Evolutionary conservation across 2,797 vertebrate genomes (phyloP), one percentile per base, ranked within the genome.

Genomic region (Sebastolobus altivelis): DNA sequence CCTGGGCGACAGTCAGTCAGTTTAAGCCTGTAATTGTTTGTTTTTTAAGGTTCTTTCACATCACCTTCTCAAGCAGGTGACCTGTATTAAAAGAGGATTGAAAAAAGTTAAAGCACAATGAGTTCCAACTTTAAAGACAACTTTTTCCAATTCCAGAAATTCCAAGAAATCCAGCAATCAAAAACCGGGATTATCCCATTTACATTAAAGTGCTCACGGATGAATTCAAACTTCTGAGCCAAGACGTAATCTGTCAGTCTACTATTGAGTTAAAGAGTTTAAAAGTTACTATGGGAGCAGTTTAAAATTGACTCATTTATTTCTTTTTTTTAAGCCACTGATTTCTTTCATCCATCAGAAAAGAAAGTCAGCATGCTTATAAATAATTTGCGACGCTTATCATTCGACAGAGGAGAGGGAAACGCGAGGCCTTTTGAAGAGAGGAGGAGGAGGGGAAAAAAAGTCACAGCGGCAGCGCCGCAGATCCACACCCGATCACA

Each of bases 351-450:
- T 66, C 58, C 55, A 29, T 59, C 56, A 31, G 27, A 84, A 66
- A 66, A 67, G 14, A 80, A 71, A 75, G 65, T 75, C 29, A 35
- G 52, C 14, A 40, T 75, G 61, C 72, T 59, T 46, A 87, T 73
- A 75, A 82, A 87, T 79, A 59, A 86, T 82, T 77, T 75, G 43
- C 46, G 0, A 5, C 3, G 35, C 63, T 65, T 81, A 56, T 75
- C 67, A 56, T 81, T 81, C 59, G 78, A 54, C 58, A 82, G 54
- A 46, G 8, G 63, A n/a, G 65, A 60, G 56, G n/a, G 33, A 55
- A 75, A 75, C 63, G 61, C 33, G 29, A 85, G 14, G 55, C 20
- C 25, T 27, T 83, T 81, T 87, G 75, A 84, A 81, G 52, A 75
- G 13, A 65, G 38, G 27, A 38, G 38, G 27, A 38, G 61, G 11